Base-by-base conservation (phyloP, 2,113 vertebrate genomes). In the Typhlomys cinereus region DNA sequence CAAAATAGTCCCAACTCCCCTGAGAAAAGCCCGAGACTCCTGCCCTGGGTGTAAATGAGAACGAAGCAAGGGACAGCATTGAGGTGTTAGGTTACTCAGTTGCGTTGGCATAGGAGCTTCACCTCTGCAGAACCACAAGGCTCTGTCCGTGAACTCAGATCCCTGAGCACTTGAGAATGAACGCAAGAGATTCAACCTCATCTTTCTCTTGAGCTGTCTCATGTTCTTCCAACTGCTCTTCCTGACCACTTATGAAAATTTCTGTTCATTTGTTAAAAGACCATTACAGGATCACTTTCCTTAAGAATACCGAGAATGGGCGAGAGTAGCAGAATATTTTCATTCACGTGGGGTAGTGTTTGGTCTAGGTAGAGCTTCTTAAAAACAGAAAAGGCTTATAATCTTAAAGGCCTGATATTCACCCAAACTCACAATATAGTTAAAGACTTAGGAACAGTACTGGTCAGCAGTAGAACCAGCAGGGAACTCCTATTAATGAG, bases 81-180 rank as follows among this genome's bases (percentile, higher is more conserved):
- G 85, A 18, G 44, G 66, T 31, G 25, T 11, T 7, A 88, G 79
- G n/a, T 25, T 27, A 67, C 71, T 36, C 70, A 80, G 64, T 64
- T 87, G 13, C 81, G 50, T 8, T 48, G 36, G 70, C 87, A 89
- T 12, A 23, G 59, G 75, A 84, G 70, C 52, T 20, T 86, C 27
- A 29, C 50, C 67, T 76, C 41, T 61, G 34, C 31, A 52, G 14
- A 86, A 81, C 81, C 41, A 25, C 59, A 80, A n/a, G 93, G 66
- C 59, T 89, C 74, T 86, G 85, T 79, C 82, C 39, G 57, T 76
- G 61, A 75, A 57, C 83, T 90, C 64, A 39, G 76, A 83, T 83
- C 91, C 89, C 87, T 92, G 91, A 94, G 92, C 86, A 87, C 70
- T 46, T 88, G 62, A 93, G 74, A 94, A 87, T 79, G 70, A 90